Conservation (phyloP, 2,113 vertebrate species). For the Dasyprocta punctata region DNA sequence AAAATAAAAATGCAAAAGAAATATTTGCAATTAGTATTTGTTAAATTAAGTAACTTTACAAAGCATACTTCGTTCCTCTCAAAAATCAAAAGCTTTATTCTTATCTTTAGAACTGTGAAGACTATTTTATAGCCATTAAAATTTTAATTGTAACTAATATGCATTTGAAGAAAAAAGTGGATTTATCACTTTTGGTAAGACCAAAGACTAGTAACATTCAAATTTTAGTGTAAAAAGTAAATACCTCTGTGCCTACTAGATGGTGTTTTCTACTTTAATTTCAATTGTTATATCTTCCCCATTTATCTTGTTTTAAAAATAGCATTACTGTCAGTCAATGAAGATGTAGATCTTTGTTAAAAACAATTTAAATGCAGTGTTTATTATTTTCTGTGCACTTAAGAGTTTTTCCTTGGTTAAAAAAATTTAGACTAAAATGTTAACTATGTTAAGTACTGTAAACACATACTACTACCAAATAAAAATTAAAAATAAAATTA, state of each 20-base stretch:
- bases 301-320: not conserved
- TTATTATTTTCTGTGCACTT: not conserved
- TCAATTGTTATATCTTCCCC: too few species aligned
- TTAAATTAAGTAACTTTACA: conserved; percentile 19
- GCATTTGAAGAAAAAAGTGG: not conserved
- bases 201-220: not conserved
- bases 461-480: not conserved
- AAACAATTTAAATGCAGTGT: not conserved
- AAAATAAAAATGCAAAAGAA: conserved; percentile 42
- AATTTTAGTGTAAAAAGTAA: conserved; percentile 15
- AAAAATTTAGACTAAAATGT: not conserved
- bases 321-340: not conserved
- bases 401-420: not conserved
- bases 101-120: conserved; percentile 30
- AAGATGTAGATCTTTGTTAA: not conserved
- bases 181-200: not conserved
- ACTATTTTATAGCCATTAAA: not conserved
- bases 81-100: conserved; percentile 16
- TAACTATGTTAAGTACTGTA: not conserved
- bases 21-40: not conserved
- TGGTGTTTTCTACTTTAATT: not conserved
- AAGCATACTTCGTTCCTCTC: not conserved
- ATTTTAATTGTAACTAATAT: conserved; percentile 27
- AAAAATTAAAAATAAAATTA: not conserved
- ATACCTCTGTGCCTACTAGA: not conserved